Evolutionary conservation across 2,888 invertebrate species (phyloP), one percentile per base, ranked within the genome.

Genomic region (Penaeus monodon): DNA sequence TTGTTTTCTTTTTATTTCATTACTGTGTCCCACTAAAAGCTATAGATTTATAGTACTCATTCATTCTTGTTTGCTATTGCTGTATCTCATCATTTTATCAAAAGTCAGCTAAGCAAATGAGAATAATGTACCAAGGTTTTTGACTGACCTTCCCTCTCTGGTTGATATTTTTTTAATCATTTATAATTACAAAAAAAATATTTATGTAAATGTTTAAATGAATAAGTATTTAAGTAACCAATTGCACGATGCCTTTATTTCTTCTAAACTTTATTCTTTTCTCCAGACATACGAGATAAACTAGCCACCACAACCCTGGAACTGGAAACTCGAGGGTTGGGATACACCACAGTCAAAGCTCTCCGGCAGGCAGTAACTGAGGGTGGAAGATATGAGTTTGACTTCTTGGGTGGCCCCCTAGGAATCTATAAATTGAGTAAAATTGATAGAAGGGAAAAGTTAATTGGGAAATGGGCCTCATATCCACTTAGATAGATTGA

Each of bases 391-490:
- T 88, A 82, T 63, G 88, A 88, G 29, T 76, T 87, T 7, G 84
- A 86, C n/a, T 90, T 88, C 84, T 81, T 88, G 17, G 90, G 88
- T 2, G 88, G 90, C n/a, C 79, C 88, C 0, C 82, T 85, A 24
- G 81, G 66, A 49, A 77, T 80, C 14, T 90, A 90, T 76, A 89
- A 88, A 66, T 49, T 90, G 20, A 88, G 70, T 74, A 87, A 85
- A 70, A 74, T 88, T 33, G 90, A 90, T 29, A 87, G 88, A 64
- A 87, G 88, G 33, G 88, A 90, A 74, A 88, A 90, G 33, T 24
- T 90, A 64, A 81, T 90, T 20, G 90, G 90, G 17, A 87, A 87
- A 74, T 90, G 90, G 90, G 88, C 85, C 17, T 90, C 64, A 84
- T 88, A 68, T 86, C 86, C 33, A 87, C 89, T 38, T 89, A 79